Percentiles rank a stretch among this genome's conserved stretches.
Evolutionary conservation across 2,797 vertebrate species (phyloP).

Genomic region (Eremophila alpestris): DNA sequence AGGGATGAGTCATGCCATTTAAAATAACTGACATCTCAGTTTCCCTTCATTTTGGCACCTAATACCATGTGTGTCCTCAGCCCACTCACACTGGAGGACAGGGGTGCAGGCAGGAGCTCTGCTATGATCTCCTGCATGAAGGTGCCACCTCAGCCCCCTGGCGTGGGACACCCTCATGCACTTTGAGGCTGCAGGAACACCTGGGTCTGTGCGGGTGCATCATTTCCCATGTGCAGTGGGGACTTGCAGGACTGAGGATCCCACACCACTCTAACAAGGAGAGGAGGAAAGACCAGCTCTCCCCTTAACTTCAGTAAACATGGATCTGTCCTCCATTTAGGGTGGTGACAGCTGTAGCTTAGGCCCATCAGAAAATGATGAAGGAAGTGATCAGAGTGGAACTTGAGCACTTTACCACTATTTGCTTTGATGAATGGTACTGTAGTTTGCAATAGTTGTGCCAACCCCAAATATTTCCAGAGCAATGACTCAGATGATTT

Average conservation of each 20-base stretch:
- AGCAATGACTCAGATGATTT: background rate
- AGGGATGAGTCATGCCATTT: slow-evolving; percentile 31
- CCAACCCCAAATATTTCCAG: background rate
- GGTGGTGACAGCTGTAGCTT: background rate
- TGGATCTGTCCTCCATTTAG: background rate
- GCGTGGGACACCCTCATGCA: rapidly evolving
- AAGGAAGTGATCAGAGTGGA: background rate
- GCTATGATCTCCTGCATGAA: background rate
- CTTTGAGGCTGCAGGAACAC: background rate
- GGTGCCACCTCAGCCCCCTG: background rate
- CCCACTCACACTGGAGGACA: background rate
- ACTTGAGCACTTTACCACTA: background rate
- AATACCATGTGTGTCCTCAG: background rate
- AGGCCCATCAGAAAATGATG: background rate
- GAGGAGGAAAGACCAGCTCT: background rate
- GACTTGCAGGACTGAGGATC: background rate
- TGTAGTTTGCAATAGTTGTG: background rate
- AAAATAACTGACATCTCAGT: slow-evolving; percentile 39
- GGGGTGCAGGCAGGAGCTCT: background rate
- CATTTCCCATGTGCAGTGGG: background rate
- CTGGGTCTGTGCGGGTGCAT: rapidly evolving
- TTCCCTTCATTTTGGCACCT: background rate
- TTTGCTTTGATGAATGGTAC: background rate
- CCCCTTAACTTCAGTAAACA: background rate
- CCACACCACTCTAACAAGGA: background rate